phyloP scores from a whole-genome alignment of 2,888 invertebrate species.

The Amphipoea oculea region DNA sequence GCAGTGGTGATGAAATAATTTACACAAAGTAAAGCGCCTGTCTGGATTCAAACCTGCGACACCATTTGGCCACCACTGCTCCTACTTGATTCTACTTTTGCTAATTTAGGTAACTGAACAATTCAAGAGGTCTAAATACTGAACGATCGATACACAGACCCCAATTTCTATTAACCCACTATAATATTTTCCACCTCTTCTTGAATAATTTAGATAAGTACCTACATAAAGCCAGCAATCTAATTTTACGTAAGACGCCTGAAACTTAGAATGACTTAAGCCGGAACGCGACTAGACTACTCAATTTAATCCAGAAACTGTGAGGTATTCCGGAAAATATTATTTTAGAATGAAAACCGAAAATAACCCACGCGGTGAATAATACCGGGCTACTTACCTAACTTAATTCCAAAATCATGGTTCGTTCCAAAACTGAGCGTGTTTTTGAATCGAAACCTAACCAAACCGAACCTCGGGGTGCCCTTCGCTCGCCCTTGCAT shows the following conservation, averaged over 20 bases:
- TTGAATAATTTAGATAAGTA: constrained; percentile 19
- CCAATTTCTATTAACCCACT: constrained; percentile 4
- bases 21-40: no score
- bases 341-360: neutral
- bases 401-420: neutral
- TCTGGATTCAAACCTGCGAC: no score
- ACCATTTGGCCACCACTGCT: no score
- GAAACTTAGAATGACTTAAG: constrained; percentile 34
- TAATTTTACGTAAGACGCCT: constrained; percentile 20
- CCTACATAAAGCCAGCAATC: constrained; percentile 6
- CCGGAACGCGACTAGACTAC: constrained; percentile 17
- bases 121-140: neutral
- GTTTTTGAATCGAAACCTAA: constrained; percentile 1
- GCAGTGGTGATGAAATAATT: no score
- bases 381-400: neutral
- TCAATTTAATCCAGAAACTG: constrained; percentile 20
- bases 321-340: constrained; percentile 3
- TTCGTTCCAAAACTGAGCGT: neutral
- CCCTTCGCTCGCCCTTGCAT: no score
- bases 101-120: neutral
- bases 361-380: neutral
- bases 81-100: neutral
- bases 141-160: neutral
- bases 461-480: no score
- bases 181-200: constrained; percentile 3